These are phyloP conservation scores for Amphiura filiformis DNA, from an alignment of 35 echinoderm and acorn worm species.

Conservation along the genomic window DNA sequence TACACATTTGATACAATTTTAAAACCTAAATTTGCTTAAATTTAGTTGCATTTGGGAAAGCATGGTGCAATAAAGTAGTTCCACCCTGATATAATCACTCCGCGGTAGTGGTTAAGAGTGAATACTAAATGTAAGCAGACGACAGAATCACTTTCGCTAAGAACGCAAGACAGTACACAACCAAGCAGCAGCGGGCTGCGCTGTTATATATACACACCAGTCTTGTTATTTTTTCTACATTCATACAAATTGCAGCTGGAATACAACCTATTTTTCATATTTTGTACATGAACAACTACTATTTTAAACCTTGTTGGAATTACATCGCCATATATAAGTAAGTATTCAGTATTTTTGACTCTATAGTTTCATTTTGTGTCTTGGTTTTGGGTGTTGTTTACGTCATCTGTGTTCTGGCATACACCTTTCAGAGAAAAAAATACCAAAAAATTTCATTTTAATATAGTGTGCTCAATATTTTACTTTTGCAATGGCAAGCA, in stretches of 20 bases:
- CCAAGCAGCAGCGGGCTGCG: not conserved
- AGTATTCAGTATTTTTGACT: not conserved
- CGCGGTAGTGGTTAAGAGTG: not conserved
- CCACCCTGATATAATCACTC: not conserved
- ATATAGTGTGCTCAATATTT: not conserved
- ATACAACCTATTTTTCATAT: not conserved
- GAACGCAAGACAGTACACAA: not conserved
- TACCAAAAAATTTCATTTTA: not conserved
- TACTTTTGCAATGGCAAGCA: not conserved
- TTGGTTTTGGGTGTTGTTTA: not conserved
- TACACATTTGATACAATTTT: not conserved
- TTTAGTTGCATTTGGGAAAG: not conserved
- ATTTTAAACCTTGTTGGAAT: not conserved
- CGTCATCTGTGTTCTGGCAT: not conserved
- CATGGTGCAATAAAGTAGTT: not conserved
- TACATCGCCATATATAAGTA: not conserved
- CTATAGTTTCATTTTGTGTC: not conserved
- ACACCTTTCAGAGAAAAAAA: not conserved
- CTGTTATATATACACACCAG: not conserved
- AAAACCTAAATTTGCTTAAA: not conserved
- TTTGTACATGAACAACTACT: not conserved
- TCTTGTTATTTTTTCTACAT: not conserved
- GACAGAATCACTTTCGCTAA: not conserved
- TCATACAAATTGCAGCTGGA: not conserved
- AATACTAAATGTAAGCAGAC: not conserved